phyloP scores from a whole-genome alignment of 2,113 vertebrate species.

The Tupaia tana region DNA sequence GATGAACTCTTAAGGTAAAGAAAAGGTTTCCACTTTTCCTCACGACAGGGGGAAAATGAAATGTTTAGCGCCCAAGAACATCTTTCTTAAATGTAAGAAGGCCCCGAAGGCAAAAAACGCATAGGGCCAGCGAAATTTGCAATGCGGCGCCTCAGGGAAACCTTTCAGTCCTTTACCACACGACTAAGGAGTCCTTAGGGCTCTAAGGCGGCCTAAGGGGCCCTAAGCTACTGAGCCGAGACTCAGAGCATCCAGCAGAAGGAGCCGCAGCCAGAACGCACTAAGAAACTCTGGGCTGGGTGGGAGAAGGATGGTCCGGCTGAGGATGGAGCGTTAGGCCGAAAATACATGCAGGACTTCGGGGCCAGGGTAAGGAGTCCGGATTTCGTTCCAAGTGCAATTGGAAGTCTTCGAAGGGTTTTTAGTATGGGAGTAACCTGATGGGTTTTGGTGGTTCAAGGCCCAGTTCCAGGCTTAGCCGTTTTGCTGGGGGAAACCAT shows the following conservation, averaged over 20 bases:
- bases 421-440: constrained; percentile 19
- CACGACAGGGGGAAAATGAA: background rate
- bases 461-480: background rate
- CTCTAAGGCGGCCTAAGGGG: background rate
- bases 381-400: constrained; percentile 18
- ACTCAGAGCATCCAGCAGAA: background rate
- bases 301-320: too few relatives aligned
- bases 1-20: background rate
- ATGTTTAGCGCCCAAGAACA: background rate
- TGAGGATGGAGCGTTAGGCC: background rate
- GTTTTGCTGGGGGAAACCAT: background rate
- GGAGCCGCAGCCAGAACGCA: background rate
- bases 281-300: background rate
- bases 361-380: background rate
- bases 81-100: background rate
- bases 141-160: background rate
- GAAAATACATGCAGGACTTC: background rate
- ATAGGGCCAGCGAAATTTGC: background rate
- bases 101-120: background rate
- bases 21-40: background rate
- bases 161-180: background rate
- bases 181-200: too few relatives aligned
- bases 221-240: background rate
- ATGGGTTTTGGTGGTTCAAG: background rate
- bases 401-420: background rate